Percentiles rank a stretch among this genome's conserved stretches.
phyloP scores from a whole-genome alignment of 2,113 vertebrate genomes.

The Zapus hudsonius region DNA sequence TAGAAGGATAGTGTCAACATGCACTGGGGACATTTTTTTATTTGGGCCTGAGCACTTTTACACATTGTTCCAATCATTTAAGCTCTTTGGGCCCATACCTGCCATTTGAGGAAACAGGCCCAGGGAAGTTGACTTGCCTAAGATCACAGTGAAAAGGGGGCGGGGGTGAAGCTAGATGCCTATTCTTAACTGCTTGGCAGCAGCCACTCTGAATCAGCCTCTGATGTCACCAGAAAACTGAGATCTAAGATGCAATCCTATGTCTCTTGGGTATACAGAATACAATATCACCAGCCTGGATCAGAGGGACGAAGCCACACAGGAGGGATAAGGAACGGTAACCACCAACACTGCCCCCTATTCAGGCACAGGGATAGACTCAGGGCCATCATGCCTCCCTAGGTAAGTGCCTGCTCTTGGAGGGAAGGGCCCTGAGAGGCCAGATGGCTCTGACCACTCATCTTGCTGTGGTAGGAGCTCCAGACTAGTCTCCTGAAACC shows the following conservation, averaged over 20 bases:
- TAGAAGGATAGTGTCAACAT: no score
- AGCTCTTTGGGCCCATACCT: not conserved
- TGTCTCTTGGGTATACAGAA: fast-evolving
- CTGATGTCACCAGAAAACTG: not conserved
- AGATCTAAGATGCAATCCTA: fast-evolving
- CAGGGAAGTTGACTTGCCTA: fast-evolving
- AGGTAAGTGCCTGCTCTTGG: not conserved
- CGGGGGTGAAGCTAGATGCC: not conserved
- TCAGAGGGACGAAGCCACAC: not conserved
- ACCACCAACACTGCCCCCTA: not conserved
- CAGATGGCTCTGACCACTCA: not conserved
- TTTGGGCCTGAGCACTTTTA: fast-evolving
- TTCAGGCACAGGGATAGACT: fast-evolving
- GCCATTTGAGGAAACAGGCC: not conserved
- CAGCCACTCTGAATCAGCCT: not conserved
- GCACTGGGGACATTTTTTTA: not conserved
- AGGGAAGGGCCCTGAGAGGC: not conserved
- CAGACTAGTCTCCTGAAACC: not conserved
- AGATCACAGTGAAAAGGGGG: not conserved
- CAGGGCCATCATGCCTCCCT: not conserved
- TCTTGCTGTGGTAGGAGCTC: not conserved
- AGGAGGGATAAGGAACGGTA: no score
- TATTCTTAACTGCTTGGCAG: not conserved
- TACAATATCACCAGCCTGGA: not conserved
- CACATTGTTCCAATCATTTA: fast-evolving